Percentiles rank a stretch among this genome's conserved stretches.
Conservation (phyloP, 2,113 vertebrate genomes). For the Callopanchax toddi region DNA sequence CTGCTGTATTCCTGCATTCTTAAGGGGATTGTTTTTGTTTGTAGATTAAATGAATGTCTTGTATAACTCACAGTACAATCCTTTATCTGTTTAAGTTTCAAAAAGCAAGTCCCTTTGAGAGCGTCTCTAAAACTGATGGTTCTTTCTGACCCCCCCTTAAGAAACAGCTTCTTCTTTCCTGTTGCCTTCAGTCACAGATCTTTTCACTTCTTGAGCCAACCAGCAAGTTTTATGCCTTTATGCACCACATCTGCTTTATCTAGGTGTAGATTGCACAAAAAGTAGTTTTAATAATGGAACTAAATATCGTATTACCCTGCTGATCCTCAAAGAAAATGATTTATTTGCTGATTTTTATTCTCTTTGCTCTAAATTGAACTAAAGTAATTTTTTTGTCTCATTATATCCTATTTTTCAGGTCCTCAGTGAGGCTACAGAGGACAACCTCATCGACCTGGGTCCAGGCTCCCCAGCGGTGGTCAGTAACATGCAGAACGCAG, state of each 20-base stretch:
- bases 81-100: neutral
- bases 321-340: neutral
- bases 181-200: conserved; percentile 15
- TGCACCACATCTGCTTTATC: neutral
- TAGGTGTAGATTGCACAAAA: neutral
- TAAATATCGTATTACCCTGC: no score
- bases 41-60: no score
- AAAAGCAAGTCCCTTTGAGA: neutral
- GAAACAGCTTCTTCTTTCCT: conserved; percentile 50
- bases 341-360: conserved; percentile 11
- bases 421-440: conserved; percentile 92
- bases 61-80: neutral
- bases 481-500: conserved; percentile 87
- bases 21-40: conserved; percentile 55
- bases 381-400: neutral
- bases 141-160: conserved; percentile 48
- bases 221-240: conserved; percentile 13
- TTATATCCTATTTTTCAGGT: conserved; percentile 78
- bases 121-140: neutral
- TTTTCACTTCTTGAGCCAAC: conserved; percentile 49
- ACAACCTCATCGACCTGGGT: conserved; percentile 97
- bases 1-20: conserved; percentile 47
- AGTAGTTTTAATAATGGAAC: neutral
- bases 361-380: neutral
- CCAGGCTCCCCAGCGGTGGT: conserved; percentile 96